These are phyloP conservation scores for Orthonyx spaldingii DNA, from an alignment of 2,113 vertebrate species.

Conservation along the genomic window DNA sequence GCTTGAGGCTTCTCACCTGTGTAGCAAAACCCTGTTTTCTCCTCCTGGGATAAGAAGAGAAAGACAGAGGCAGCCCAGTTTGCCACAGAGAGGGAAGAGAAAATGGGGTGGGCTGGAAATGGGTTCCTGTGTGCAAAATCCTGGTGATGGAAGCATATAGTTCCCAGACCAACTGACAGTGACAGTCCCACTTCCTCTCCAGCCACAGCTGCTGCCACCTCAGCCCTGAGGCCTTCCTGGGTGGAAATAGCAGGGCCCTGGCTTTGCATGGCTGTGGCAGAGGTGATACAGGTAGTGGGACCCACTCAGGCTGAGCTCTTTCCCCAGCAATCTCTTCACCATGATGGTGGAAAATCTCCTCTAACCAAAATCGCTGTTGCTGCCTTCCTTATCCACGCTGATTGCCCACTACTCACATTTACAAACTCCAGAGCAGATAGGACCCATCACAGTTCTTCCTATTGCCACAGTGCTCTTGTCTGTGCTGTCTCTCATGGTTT, in stretches of 20 bases:
- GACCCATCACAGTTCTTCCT: not conserved
- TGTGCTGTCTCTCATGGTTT: not conserved
- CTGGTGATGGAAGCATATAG: not conserved
- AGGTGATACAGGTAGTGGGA: not conserved
- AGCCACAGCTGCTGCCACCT: not conserved
- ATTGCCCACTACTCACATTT: not conserved
- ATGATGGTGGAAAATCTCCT: not conserved
- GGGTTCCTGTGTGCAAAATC: not conserved
- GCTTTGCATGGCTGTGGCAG: not conserved
- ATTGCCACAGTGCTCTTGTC: not conserved
- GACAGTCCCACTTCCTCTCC: not conserved
- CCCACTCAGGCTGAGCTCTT: not conserved
- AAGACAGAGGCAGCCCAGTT: not conserved
- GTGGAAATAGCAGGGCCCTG: not conserved
- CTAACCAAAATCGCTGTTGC: not conserved
- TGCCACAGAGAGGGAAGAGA: not conserved
- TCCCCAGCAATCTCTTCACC: not conserved
- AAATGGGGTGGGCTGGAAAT: not conserved
- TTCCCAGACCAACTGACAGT: not conserved
- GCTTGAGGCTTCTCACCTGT: not conserved
- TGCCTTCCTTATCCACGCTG: accelerated
- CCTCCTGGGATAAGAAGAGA: not conserved
- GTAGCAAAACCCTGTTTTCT: not conserved
- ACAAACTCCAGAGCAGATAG: not conserved
- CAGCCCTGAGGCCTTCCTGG: not conserved